phyloP scores from a whole-genome alignment of 2,797 vertebrate species.

The Pampus argenteus region DNA sequence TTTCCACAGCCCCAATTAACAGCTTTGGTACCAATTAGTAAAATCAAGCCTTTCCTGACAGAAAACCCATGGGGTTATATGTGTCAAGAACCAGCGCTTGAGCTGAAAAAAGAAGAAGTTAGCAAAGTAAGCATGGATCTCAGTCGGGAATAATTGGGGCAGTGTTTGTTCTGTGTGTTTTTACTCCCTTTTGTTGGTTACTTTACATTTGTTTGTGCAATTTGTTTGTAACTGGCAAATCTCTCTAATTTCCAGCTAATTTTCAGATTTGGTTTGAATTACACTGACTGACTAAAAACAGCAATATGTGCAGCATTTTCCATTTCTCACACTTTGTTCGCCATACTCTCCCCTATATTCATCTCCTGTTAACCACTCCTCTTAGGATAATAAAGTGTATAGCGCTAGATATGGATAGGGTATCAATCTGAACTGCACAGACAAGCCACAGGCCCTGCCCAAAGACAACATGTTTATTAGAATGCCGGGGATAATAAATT shows the following conservation, averaged over 20 bases:
- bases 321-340: constrained; percentile 16
- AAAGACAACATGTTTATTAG: constrained; percentile 78
- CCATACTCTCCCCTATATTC: constrained; percentile 35
- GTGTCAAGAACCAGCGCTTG: constrained; percentile 65
- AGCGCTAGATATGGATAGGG: constrained; percentile 67
- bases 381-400: constrained; percentile 81
- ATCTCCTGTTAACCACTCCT: constrained; percentile 70
- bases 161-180: constrained; percentile 46
- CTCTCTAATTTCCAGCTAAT: background rate
- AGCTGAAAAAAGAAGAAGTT: constrained; percentile 50
- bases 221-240: constrained; percentile 24
- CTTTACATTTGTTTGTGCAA: constrained; percentile 29
- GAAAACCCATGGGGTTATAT: constrained; percentile 72
- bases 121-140: constrained; percentile 49
- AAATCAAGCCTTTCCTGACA: constrained; percentile 77
- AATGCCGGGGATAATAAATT: constrained; percentile 78
- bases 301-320: constrained; percentile 18
- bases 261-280: constrained; percentile 37
- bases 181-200: constrained; percentile 24
- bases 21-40: constrained; percentile 83
- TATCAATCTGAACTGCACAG: constrained; percentile 74
- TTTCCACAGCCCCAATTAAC: constrained; percentile 82
- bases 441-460: constrained; percentile 68
- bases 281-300: constrained; percentile 2
- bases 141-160: constrained; percentile 59